Evolutionary conservation across 2,888 invertebrate species (phyloP).

Genomic region (Nasonia oneida): DNA sequence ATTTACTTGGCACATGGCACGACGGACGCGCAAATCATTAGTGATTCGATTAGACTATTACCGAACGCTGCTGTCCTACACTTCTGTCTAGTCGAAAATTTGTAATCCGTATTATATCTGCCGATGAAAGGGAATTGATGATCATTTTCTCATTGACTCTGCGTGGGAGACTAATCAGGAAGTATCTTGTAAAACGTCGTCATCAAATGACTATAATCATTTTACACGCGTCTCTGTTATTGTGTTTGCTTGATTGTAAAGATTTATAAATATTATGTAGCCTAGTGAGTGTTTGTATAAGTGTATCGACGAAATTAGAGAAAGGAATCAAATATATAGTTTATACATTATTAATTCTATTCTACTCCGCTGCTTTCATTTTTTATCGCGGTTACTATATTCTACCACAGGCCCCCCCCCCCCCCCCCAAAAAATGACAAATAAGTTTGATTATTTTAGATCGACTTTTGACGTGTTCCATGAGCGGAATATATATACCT

Average conservation of each 20-base stretch:
- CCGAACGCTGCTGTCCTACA: slow-evolving; percentile 47
- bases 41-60: slow-evolving; percentile 38
- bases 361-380: not conserved
- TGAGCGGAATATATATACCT: slow-evolving; percentile 54
- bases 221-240: slow-evolving; percentile 65
- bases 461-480: slow-evolving; percentile 58
- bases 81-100: slow-evolving; percentile 59
- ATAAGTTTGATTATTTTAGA: slow-evolving; percentile 40
- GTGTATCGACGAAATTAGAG: slow-evolving; percentile 21
- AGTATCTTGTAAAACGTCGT: slow-evolving; percentile 68
- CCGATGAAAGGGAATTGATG: slow-evolving; percentile 73
- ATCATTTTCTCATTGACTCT: slow-evolving; percentile 69
- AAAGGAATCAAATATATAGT: too few species aligned
- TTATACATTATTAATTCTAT: slow-evolving; percentile 6
- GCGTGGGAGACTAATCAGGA: slow-evolving; percentile 66
- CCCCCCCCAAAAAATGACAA: not conserved
- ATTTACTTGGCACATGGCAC: slow-evolving; percentile 33
- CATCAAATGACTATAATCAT: slow-evolving; percentile 77
- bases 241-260: slow-evolving; percentile 36
- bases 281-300: slow-evolving; percentile 43
- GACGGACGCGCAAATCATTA: slow-evolving; percentile 29
- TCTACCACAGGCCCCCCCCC: slow-evolving; percentile 40
- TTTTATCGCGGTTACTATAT: not conserved
- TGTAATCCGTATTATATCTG: slow-evolving; percentile 53
- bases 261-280: not conserved